These are phyloP conservation scores for Sussaba pulchella DNA, from an alignment of 2,888 invertebrate genomes.

Conservation along the genomic window DNA sequence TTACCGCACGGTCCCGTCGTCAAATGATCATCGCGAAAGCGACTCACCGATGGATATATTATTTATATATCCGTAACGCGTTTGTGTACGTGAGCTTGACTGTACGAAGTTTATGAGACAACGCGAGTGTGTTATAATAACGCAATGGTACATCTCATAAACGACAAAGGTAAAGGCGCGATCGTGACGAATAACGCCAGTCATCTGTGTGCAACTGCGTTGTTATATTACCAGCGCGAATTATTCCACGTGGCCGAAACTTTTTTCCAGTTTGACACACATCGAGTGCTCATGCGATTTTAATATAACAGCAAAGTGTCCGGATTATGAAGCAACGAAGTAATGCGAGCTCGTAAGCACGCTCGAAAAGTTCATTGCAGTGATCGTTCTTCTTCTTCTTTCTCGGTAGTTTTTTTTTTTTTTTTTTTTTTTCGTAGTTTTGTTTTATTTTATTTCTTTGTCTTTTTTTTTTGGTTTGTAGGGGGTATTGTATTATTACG, in stretches of 20 bases:
- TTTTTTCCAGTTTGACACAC: constrained; percentile 82
- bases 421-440: constrained; percentile 1
- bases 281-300: constrained; percentile 79
- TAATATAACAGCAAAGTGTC: constrained; percentile 50
- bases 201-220: constrained; percentile 56
- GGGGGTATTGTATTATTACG: no score
- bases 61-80: no score
- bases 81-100: constrained; percentile 7
- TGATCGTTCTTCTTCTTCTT: constrained; percentile 18
- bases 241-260: constrained; percentile 81
- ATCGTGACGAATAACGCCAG: constrained; percentile 45
- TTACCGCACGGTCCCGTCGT: constrained; percentile 48
- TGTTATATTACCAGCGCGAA: constrained; percentile 59
- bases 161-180: constrained; percentile 46
- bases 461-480: no score
- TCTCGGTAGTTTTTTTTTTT: not conserved
- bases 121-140: constrained; percentile 38
- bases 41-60: constrained; percentile 12
- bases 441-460: no score
- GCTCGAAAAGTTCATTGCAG: constrained; percentile 56
- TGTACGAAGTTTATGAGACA: constrained; percentile 2
- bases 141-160: constrained; percentile 23
- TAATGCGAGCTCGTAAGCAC: constrained; percentile 39
- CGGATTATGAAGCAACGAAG: constrained; percentile 25
- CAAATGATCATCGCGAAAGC: constrained; percentile 47